These are phyloP conservation scores for Sinocyclocheilus grahami DNA, from an alignment of 2,113 vertebrate species.

Conservation along the genomic window DNA sequence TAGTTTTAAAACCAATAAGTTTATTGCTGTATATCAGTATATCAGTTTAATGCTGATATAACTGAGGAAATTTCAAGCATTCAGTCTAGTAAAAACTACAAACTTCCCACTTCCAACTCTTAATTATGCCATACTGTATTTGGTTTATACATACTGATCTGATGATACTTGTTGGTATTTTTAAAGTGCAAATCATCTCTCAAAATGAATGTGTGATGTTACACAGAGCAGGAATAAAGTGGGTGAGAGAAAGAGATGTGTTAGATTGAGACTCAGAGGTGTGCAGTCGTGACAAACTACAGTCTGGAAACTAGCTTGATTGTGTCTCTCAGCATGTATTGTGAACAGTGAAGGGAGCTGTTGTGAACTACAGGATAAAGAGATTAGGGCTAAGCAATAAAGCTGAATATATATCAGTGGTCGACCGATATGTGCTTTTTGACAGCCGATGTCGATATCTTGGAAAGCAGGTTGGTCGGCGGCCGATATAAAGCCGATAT, in stretches of 20 bases:
- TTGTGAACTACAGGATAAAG: neutral
- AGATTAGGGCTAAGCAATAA: no score
- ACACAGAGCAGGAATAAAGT: neutral
- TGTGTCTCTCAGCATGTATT: neutral
- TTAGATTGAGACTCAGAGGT: neutral
- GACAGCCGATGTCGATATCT: no score
- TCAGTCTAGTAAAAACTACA: neutral
- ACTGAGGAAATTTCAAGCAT: neutral
- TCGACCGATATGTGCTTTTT: no score
- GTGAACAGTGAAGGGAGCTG: neutral
- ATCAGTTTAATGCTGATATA: constrained; percentile 14
- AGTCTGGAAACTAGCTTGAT: neutral
- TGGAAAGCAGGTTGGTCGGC: no score
- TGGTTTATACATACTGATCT: neutral
- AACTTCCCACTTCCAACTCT: neutral
- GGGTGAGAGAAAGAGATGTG: neutral
- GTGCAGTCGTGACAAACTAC: neutral
- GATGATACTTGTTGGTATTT: constrained; percentile 5
- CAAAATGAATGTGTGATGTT: constrained; percentile 5
- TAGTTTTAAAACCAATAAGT: constrained; percentile 28
- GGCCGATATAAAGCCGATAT: no score
- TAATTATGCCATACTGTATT: neutral
- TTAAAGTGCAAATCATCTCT: constrained; percentile 20
- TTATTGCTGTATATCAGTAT: no score
- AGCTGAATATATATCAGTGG: no score